Percentiles rank a stretch among this genome's conserved stretches.
Evolutionary conservation across 2,113 vertebrate genomes (phyloP).

Genomic region (Myrmecobius fasciatus): DNA sequence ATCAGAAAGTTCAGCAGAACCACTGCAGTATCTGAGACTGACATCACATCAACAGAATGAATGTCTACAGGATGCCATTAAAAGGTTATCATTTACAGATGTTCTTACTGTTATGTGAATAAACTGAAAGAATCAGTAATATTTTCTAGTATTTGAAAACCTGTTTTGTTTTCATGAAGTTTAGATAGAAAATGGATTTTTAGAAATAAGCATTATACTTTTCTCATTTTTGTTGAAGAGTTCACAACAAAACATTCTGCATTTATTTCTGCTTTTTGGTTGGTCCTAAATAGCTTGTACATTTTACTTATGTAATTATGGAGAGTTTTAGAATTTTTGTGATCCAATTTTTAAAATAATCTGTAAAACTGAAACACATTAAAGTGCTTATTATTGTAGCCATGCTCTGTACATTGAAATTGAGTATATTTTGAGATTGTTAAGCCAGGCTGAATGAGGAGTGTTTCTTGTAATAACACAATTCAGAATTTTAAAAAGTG

Average conservation of each 20-base stretch:
- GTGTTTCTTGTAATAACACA: background rate
- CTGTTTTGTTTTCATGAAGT: background rate
- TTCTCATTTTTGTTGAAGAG: background rate
- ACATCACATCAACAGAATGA: constrained; percentile 80
- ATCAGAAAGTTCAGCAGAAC: constrained; percentile 52
- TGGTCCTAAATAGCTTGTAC: background rate
- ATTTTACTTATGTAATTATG: background rate
- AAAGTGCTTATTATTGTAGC: background rate
- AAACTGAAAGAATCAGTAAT: background rate
- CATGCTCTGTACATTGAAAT: background rate
- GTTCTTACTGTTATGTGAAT: background rate
- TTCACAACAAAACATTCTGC: background rate
- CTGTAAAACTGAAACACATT: background rate
- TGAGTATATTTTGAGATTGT: background rate
- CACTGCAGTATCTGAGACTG: constrained; percentile 82
- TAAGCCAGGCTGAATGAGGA: background rate
- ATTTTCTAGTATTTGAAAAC: background rate
- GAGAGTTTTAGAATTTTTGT: background rate
- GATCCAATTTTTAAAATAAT: background rate
- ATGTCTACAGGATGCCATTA: constrained; percentile 77
- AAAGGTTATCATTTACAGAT: constrained; percentile 82
- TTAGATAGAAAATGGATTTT: background rate
- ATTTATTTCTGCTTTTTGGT: background rate
- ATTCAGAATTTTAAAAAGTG: background rate
- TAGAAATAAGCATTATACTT: background rate